A percentile compares a stretch with the other conserved stretches of the same genome.
Evolutionary conservation across 1,140 invertebrate genomes (phyloP).

Genomic region (Babylonia areolata): DNA sequence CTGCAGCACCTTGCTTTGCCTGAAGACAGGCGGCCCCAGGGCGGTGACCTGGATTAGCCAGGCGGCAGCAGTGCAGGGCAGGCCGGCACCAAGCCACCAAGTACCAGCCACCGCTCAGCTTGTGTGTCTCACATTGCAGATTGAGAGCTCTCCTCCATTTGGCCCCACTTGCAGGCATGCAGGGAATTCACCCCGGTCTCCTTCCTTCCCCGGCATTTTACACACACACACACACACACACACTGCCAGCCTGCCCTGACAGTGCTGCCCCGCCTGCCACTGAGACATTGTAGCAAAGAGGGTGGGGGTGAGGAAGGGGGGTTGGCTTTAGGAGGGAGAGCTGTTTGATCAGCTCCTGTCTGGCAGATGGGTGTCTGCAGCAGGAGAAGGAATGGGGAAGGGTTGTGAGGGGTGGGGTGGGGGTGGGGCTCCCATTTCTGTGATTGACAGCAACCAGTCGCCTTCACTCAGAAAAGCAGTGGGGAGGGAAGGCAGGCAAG

Average conservation of each 20-base stretch:
- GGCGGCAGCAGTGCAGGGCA: background rate
- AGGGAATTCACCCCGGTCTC: conserved; percentile 17
- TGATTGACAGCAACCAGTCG: conserved; percentile 31
- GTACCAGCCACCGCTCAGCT: background rate
- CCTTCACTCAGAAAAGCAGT: background rate
- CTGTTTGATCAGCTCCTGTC: conserved; percentile 13
- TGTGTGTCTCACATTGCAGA: conserved; percentile 26
- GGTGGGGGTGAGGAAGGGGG: background rate
- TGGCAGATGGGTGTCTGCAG: conserved; percentile 12
- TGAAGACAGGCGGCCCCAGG: too few species aligned
- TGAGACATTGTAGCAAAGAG: background rate
- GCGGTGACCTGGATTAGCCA: too few species aligned
- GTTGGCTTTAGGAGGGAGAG: background rate
- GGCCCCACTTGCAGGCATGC: conserved; percentile 35
- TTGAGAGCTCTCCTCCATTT: conserved; percentile 27
- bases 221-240: too few species aligned
- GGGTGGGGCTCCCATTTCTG: conserved; percentile 37
- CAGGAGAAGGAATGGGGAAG: background rate
- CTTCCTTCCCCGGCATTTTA: background rate
- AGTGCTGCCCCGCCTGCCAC: background rate
- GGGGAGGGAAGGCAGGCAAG: background rate
- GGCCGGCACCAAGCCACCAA: conserved; percentile 11
- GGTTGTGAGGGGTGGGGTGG: too few species aligned
- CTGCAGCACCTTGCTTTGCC: too few species aligned
- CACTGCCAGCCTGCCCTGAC: background rate